Evolutionary conservation across 2,888 invertebrate genomes (phyloP), one percentile per base, ranked within the genome.

Genomic region (Mythimna albipuncta): DNA sequence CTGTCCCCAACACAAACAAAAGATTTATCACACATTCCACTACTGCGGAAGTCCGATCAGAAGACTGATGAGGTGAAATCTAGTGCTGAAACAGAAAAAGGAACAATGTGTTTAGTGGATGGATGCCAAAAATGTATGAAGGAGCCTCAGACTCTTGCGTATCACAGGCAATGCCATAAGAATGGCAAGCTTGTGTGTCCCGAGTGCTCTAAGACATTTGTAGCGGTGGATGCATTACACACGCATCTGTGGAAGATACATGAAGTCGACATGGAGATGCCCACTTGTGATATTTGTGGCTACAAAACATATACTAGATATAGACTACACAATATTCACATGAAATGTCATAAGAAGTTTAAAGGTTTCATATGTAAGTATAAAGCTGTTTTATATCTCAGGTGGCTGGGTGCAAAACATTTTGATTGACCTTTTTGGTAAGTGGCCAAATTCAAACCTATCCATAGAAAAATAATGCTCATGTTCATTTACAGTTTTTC

Each of bases 171-270:
- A 85, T 98, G 97, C 86, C 98, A 98, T 87, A 91, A 93, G 70
- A 94, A 94, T 85, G 91, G 92, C 10, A 92, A 93, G 71, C 81
- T 95, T 0, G 94, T 94, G 44, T 98, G 98, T 92, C 97, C 97
- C 0, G 97, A 98, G 89, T 98, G 98, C 91, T 93, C 95, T 0
- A 94, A 94, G 75, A 88, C 92, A 19, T 97, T 96, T 87, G 85
- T 91, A 1, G 96, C 96, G 11, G 98, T 98, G 96, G 97, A 97
- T 84, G 96, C 97, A 0, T 89, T 98, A n/a, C 97, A 98, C 76
- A 97, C 97, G 5, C 99, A 99, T 90, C 94, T 98, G 63, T 99
- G 98, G 98, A 97, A 97, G 65, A 89, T 94, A 0, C 98, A 99
- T 90, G 96, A 97, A 63, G 96, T 98, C 13, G 98, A 98, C 88